Base-by-base conservation (phyloP, 1,140 invertebrate species). In the Polypedilum vanderplanki region DNA sequence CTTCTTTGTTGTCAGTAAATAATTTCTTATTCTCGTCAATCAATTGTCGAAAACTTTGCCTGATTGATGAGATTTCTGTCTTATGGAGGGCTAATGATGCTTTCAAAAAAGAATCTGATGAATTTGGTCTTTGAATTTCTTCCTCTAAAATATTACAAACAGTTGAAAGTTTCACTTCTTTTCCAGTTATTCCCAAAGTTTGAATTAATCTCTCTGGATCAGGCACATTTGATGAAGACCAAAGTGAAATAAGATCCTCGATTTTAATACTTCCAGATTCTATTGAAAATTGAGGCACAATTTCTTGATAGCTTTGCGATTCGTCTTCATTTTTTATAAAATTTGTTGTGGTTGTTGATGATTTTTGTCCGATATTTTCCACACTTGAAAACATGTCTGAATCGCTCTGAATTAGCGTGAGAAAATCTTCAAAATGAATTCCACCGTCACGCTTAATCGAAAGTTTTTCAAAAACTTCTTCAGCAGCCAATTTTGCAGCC, bases 1-100 rank as follows among this genome's bases (percentile, higher is more conserved):
- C 93, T 78, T 95, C 92, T 9, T 85, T 82, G 9, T 96, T 85
- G 79, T 95, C 93, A 0, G 83, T 81, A 73, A 89, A 87, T 17
- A 97, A 81, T 81, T 96, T 95, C 70, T 93, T 88, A 77, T 90
- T 87, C 78, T 90, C 93, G 74, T 85, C 86, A 41, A 84, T 85
- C 75, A 91, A 83, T 77, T 92, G 90, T 75, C 92, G 90, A 76
- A 89, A 80, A 75, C 83, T 81, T 78, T 83, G 85, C 79, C 85
- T 87, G 73, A 89, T 79, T 77, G 83, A 85, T 12, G 84, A 82
- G 40, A 88, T 81, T 80, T 90, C 88, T 9, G 87, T 85, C 77
- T 87, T 85, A 80, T 89, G 88, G 73, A 88, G 79, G 9, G 84
- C 83, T 67, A 89, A 78, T 67, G 86, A 84, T 2, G 87, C 88